A percentile compares a stretch with the other conserved stretches of the same genome.
These are phyloP conservation scores for Coleophora flavipennella DNA, from an alignment of 2,888 invertebrate genomes.

Conservation along the genomic window DNA sequence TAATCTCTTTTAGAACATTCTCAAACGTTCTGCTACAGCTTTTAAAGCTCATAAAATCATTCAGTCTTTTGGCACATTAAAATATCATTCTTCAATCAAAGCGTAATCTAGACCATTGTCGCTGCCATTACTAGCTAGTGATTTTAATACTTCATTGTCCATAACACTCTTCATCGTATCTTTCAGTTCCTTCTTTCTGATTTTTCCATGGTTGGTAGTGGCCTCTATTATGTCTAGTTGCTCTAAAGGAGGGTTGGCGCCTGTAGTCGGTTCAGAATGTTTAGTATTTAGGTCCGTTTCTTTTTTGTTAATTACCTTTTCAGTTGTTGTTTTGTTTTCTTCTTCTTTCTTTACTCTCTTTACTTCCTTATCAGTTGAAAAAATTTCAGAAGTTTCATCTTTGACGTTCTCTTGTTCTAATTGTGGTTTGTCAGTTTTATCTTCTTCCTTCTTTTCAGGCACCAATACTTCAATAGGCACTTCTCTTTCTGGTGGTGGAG, in stretches of 20 bases:
- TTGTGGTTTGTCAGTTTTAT: constrained; percentile 22
- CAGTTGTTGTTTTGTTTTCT: constrained; percentile 7
- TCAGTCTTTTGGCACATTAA: constrained; percentile 47
- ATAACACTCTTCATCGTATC: constrained; percentile 43
- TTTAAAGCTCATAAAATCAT: constrained; percentile 31
- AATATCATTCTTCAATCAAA: constrained; percentile 28
- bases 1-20: neutral
- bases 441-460: constrained; percentile 21
- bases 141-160: constrained; percentile 59
- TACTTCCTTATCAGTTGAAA: constrained; percentile 18
- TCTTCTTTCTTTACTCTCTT: constrained; percentile 4
- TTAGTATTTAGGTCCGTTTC: too few species aligned
- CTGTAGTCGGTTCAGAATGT: constrained; percentile 1
- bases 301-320: constrained; percentile 1
- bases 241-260: constrained; percentile 34
- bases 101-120: constrained; percentile 50
- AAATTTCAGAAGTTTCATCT: constrained; percentile 19
- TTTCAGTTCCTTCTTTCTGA: constrained; percentile 62
- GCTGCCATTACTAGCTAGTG: constrained; percentile 45
- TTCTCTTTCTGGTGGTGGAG: constrained; percentile 50
- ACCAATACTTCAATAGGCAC: constrained; percentile 49
- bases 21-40: constrained; percentile 3
- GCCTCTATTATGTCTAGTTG: constrained; percentile 44
- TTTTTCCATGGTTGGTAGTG: constrained; percentile 56
- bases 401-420: constrained; percentile 17